These are phyloP conservation scores for Lasioglossum leucozonium DNA, from an alignment of 2,888 invertebrate genomes.

Conservation along the genomic window DNA sequence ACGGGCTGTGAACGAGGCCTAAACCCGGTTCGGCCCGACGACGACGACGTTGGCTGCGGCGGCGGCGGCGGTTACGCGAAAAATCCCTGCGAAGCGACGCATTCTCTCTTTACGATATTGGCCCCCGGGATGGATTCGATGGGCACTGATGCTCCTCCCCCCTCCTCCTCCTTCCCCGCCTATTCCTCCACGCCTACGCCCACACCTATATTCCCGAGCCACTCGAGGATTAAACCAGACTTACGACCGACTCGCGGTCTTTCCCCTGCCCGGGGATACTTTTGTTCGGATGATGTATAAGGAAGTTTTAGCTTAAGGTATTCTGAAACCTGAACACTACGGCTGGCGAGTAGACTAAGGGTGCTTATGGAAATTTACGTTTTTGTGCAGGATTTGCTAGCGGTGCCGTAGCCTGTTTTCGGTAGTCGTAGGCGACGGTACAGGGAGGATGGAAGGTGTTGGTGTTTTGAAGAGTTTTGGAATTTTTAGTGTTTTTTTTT, in stretches of 20 bases:
- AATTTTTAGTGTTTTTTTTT: no score
- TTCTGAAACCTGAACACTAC: not conserved
- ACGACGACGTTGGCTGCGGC: no score
- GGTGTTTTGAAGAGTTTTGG: no score
- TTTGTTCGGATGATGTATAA: not conserved
- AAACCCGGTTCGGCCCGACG: slow-evolving; percentile 39
- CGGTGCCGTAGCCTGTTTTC: not conserved
- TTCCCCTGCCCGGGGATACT: slow-evolving; percentile 9
- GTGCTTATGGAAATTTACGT: slow-evolving; percentile 6
- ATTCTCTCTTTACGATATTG: slow-evolving; percentile 58
- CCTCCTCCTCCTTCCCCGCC: not conserved
- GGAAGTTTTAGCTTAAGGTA: not conserved
- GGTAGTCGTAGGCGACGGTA: not conserved
- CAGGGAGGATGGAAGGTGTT: no score
- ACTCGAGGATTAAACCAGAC: slow-evolving; percentile 62
- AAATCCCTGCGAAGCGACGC: slow-evolving; percentile 55
- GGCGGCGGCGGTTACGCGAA: slow-evolving; percentile 33
- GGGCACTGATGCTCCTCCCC: slow-evolving; percentile 14
- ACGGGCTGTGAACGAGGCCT: slow-evolving; percentile 68
- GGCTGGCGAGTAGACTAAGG: not conserved
- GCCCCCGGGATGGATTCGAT: slow-evolving; percentile 50
- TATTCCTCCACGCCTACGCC: not conserved
- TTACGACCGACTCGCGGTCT: slow-evolving; percentile 31
- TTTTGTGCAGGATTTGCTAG: not conserved
- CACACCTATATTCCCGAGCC: slow-evolving; percentile 26